phyloP scores from a whole-genome alignment of 2,888 invertebrate genomes.

The Ametastegia equiseti region DNA sequence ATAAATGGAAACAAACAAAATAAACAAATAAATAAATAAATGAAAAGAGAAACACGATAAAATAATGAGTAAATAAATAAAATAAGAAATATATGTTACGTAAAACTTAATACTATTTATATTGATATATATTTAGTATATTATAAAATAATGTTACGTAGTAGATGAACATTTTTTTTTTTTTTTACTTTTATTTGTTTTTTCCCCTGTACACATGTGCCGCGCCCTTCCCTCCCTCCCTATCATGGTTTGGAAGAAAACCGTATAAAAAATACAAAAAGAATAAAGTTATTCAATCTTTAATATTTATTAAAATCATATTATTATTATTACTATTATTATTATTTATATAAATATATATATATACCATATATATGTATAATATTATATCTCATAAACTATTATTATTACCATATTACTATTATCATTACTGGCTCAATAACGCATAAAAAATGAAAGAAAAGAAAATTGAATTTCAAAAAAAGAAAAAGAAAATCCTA shows the following conservation, averaged over 20 bases:
- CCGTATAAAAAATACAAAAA: constrained; percentile 11
- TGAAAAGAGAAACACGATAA: neutral
- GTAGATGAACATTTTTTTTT: no score
- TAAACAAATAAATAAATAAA: neutral
- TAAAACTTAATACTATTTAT: constrained; percentile 34
- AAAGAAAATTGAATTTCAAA: no score
- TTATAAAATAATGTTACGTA: neutral
- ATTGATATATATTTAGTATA: constrained; percentile 39
- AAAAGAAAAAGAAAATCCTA: no score
- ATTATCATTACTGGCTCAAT: constrained; percentile 40
- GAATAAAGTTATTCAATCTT: constrained; percentile 11
- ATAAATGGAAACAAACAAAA: neutral
- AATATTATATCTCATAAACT: constrained; percentile 17
- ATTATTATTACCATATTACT: neutral
- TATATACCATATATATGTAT: no score
- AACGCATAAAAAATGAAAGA: neutral
- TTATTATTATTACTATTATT: constrained; percentile 40
- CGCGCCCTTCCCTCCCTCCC: no score
- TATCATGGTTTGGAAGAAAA: neutral
- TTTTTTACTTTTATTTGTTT: no score
- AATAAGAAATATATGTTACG: neutral
- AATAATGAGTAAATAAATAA: neutral
- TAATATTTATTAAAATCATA: constrained; percentile 28
- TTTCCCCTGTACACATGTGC: no score
- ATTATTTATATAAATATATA: no score